phyloP scores from a whole-genome alignment of 2,888 invertebrate genomes.

The Pseudeuparius sepicola region DNA sequence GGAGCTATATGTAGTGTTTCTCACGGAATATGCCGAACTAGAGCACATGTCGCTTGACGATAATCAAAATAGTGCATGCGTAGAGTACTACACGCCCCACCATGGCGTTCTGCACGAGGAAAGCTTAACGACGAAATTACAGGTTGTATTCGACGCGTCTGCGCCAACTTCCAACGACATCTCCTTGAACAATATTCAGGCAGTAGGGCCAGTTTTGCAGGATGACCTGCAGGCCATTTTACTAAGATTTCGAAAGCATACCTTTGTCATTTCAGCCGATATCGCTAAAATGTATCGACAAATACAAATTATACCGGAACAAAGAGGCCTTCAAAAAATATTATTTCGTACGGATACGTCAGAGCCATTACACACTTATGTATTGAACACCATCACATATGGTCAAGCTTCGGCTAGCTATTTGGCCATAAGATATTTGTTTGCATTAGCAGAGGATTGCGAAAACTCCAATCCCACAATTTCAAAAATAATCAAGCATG shows the following conservation, averaged over 20 bases:
- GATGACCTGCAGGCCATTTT: constrained; percentile 4
- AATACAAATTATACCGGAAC: constrained; percentile 7
- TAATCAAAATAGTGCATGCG: no score
- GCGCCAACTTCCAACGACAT: no score
- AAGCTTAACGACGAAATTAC: no score
- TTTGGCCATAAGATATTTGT: no score
- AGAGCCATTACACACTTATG: constrained; percentile 4
- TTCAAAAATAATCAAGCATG: constrained; percentile 4
- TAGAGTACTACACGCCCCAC: no score
- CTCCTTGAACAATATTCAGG: no score
- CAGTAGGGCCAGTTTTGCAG: constrained; percentile 6
- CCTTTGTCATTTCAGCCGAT: constrained; percentile 4
- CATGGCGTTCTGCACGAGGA: constrained; percentile 7
- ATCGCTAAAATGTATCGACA: constrained; percentile 14
- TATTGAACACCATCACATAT: constrained; percentile 7
- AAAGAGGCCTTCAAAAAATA: constrained; percentile 9
- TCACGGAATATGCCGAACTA: no score
- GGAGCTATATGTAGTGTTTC: no score
- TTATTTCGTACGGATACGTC: constrained; percentile 7
- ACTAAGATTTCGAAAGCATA: constrained; percentile 3
- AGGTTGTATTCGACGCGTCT: no score
- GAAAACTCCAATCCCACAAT: background rate
- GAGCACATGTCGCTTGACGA: no score
- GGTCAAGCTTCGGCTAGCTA: constrained; percentile 8
- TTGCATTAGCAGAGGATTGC: constrained; percentile 8